Conservation (phyloP, 2,113 vertebrate genomes). For the Muscicapa adusta region DNA sequence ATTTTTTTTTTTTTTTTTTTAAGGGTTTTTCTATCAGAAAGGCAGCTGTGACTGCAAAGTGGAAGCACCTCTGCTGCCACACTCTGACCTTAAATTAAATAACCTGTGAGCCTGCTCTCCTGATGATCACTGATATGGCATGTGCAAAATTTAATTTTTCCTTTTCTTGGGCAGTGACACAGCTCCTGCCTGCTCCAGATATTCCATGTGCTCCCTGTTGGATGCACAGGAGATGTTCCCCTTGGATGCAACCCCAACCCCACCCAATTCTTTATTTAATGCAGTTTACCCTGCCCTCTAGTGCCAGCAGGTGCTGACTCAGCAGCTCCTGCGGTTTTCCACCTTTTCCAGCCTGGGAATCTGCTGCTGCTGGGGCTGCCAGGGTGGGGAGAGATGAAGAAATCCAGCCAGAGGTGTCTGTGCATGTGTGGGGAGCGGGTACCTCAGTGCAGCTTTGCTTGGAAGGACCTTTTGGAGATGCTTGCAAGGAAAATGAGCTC, state of each 20-base stretch:
- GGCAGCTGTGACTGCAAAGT: neutral
- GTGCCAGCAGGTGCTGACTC: constrained; percentile 30
- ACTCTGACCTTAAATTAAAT: neutral
- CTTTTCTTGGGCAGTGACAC: neutral
- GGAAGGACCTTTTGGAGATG: neutral
- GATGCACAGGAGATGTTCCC: accelerated
- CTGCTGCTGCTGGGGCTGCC: neutral
- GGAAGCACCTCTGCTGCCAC: neutral
- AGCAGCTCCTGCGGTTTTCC: neutral
- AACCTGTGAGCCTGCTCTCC: neutral
- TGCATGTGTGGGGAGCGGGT: neutral
- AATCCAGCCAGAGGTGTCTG: neutral
- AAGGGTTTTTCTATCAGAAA: neutral
- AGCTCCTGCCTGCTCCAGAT: neutral
- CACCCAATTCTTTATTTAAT: neutral
- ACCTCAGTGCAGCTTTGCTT: neutral
- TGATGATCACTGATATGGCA: accelerated
- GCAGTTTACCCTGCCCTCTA: constrained; percentile 18
- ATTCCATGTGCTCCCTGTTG: accelerated
- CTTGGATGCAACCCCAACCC: neutral
- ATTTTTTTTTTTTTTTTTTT: too few species aligned
- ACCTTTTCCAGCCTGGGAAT: neutral
- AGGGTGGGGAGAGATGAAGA: neutral
- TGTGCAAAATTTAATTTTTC: neutral
- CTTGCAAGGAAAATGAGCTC: neutral